Base-by-base conservation (phyloP, 2,888 invertebrate genomes). In the Drosophila tanythrix region DNA sequence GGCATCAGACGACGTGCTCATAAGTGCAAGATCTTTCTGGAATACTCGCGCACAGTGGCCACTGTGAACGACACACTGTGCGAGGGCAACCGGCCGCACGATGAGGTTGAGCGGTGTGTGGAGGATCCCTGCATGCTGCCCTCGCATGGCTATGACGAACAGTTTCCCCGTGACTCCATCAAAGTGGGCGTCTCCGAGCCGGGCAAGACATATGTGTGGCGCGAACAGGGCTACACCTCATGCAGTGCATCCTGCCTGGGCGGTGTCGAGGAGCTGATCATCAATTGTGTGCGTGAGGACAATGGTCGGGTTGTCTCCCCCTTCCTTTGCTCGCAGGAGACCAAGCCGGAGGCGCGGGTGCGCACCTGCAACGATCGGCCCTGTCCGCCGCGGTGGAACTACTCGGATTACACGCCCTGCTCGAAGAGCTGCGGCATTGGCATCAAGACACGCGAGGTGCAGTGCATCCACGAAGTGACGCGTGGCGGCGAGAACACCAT, bases 181-280 rank as follows among this genome's bases (percentile, higher is more conserved):
- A 95, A 95, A 88, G 96, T 96, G 11, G 96, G 96, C 0, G 95
- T 96, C 0, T 96, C 96, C 1, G 95, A 95, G 7, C 96, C 96
- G 0, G 96, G 96, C 25, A 96, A 97, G 81, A 96, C 97, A 0
- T 97, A 97, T 92, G 96, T 97, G 0, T 98, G 98, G 98, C 96
- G 96, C 83, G 97, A 97, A 89, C 96, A 96, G 85, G 98, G 98
- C 0, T 98, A 97, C 89, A 97, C 97, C 0, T 97, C 97, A 73
- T 99, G 99, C 94, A 98, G 98, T 89, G 98, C 98, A 0, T 97
- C 98, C 11, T 99, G 99, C 91, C 94, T 99, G 2, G 98, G 98
- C 80, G 97, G 97, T 90, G 96, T 95, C 3, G 95, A 98, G 94
- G 98, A 98, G 92, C 94, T 97, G 43, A 97, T 98, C 79, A 97